Evolutionary conservation across 1,140 invertebrate species (phyloP), one percentile per base, ranked within the genome.

Genomic region (Asobara japonica): DNA sequence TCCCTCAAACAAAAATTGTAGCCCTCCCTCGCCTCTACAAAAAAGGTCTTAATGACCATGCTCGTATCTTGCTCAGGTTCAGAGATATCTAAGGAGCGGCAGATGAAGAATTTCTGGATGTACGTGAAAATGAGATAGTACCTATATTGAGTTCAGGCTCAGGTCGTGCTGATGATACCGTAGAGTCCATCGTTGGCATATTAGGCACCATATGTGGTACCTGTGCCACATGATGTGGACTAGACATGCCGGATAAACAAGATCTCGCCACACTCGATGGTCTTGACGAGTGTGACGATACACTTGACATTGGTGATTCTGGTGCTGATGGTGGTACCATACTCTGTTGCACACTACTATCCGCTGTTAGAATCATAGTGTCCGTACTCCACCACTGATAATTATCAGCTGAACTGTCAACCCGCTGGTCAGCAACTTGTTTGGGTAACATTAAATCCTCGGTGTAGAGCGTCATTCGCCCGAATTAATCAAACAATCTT

Each of bases 101-200:
- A n/a, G n/a, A n/a, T n/a, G n/a, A 20, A 41, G 13, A 61, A 69
- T 2, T 48, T 2, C 22, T 22, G 18, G 22, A 7, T 36, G 11
- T 36, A 6, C 31, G 31, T 36, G 29, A 62, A 41, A 36, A 69
- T 72, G 25, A 13, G n/a, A 20, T 0, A 30, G 11, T 88, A 90
- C 90, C 90, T 87, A 90, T 90, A 73, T 90, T 89, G 4, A 90
- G 81, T 74, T 90, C 90, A 0, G 89, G 89, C 72, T 90, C 89
- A 0, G 89, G 87, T 76, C 89, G 87, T 0, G 88, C 86, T 22
- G 89, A 90, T 1, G 89, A 90, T 4, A 90, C 89, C 3, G 89
- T 89, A 16, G 89, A 89, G 76, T 90, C 89, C 89, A 90, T 90
- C 62, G 89, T 89, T 33, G 89, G 89, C 86, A 86, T 85, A 38